Conservation (phyloP, 2,888 invertebrate genomes). For the Drosophila demipolita region DNA sequence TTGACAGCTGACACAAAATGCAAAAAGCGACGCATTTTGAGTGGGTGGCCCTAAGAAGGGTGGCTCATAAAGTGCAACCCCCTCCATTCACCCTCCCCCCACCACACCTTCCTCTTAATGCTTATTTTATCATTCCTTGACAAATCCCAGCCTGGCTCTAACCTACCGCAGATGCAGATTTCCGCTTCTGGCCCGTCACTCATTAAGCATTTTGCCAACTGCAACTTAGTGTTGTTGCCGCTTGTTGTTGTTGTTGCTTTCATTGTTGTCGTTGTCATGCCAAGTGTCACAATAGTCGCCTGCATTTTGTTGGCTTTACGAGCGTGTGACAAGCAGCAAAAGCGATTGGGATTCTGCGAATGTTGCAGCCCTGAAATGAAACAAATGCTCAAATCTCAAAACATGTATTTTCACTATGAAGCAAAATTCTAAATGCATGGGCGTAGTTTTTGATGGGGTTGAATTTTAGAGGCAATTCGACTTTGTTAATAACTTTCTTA, state of each 20-base stretch:
- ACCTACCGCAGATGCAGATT: conserved; percentile 73
- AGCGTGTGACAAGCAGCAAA: conserved; percentile 68
- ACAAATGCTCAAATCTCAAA: conserved; percentile 31
- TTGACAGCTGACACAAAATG: conserved; percentile 77
- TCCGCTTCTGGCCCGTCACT: conserved; percentile 61
- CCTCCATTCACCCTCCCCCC: neutral
- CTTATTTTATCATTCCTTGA: conserved; percentile 22
- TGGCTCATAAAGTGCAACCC: conserved; percentile 29
- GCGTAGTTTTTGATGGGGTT: neutral
- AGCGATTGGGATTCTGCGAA: conserved; percentile 61
- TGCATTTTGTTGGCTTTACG: conserved; percentile 69
- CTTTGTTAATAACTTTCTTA: neutral
- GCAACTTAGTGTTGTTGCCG: conserved; percentile 53
- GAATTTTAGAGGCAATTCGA: neutral
- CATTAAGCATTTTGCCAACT: conserved; percentile 75
- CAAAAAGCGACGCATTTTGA: conserved; percentile 72
- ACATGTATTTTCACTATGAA: neutral
- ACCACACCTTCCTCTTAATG: neutral
- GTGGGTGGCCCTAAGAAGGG: conserved; percentile 46
- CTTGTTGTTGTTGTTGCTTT: conserved; percentile 27
- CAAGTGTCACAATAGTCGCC: conserved; percentile 73
- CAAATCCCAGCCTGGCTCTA: conserved; percentile 45
- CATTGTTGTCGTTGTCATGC: conserved; percentile 53
- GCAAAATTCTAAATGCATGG: conserved; percentile 11
- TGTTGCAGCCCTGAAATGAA: conserved; percentile 41